Evolutionary conservation across 1,140 invertebrate genomes (phyloP).

Genomic region (Orchesella cincta): DNA sequence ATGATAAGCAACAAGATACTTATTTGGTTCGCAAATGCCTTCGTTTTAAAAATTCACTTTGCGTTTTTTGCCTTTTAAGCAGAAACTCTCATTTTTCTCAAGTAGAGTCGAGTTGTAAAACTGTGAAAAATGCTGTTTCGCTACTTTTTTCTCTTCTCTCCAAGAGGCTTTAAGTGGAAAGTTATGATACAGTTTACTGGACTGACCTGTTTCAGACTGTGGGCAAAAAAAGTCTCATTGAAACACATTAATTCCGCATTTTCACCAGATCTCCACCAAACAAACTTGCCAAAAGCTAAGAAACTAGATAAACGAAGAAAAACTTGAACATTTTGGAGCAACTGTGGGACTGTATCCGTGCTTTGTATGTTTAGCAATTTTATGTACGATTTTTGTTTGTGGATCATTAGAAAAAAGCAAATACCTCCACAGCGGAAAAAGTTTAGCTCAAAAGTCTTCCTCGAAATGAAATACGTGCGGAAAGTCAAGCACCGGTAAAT

Average conservation of each 20-base stretch:
- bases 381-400: conserved; percentile 2
- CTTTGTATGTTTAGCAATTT: neutral
- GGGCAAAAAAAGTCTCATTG: neutral
- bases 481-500: neutral
- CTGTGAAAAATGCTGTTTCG: neutral
- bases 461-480: too few relatives aligned
- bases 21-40: too few relatives aligned
- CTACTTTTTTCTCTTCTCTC: neutral
- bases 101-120: neutral
- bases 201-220: conserved; percentile 14
- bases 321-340: neutral
- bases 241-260: conserved; percentile 12
- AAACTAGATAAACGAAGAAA: conserved; percentile 5
- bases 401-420: conserved; percentile 9
- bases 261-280: neutral
- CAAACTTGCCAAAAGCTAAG: neutral
- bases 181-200: conserved; percentile 10
- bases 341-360: neutral
- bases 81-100: neutral
- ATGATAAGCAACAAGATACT: too few relatives aligned
- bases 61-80: conserved; percentile 6
- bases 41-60: too few relatives aligned
- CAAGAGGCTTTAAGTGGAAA: conserved; percentile 20
- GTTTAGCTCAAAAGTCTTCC: neutral
- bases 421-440: neutral